Conservation (phyloP, 2,797 vertebrate species). For the Crax fasciolata region DNA sequence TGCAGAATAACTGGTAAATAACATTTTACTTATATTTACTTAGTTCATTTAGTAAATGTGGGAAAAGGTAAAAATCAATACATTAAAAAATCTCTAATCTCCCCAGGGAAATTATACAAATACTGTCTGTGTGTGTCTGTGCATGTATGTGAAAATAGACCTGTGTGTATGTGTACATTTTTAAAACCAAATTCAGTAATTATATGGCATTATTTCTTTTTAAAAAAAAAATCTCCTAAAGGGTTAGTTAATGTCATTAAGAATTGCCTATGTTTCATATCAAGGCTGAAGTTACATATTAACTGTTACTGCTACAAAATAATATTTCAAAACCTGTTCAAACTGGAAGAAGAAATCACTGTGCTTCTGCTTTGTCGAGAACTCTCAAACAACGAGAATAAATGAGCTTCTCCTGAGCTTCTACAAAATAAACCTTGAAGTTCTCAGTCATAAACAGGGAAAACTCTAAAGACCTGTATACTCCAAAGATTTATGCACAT, state of each 20-base stretch:
- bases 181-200: background rate
- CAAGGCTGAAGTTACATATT: background rate
- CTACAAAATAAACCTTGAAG: background rate
- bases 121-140: accelerated
- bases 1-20: background rate
- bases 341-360: background rate
- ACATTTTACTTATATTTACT: conserved; percentile 10
- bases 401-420: background rate
- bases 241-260: background rate
- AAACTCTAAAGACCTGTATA: background rate
- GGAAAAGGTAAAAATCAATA: conserved; percentile 7
- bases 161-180: background rate
- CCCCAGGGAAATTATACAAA: background rate
- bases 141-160: background rate
- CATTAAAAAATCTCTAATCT: background rate
- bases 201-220: background rate
- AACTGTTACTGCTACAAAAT: background rate
- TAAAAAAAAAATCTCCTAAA: background rate
- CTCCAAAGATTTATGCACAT: background rate
- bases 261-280: background rate
- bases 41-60: background rate
- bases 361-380: background rate
- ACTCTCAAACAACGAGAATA: background rate
- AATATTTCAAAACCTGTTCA: background rate
- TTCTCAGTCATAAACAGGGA: background rate